Conservation (phyloP, 2,797 vertebrate species). For the Microtus agrestis region DNA sequence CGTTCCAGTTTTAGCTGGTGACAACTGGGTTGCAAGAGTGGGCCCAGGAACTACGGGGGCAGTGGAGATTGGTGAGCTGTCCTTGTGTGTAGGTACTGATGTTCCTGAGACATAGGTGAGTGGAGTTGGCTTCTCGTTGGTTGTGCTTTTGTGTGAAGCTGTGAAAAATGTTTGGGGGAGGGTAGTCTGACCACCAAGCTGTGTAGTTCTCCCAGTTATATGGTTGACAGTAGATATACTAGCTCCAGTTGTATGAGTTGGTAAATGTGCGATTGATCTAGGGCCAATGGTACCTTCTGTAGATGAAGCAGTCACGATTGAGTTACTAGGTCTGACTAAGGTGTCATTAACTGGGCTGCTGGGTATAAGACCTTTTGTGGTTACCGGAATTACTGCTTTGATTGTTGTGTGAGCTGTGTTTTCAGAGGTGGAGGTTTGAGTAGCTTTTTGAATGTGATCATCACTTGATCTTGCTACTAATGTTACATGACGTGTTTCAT, state of each 20-base stretch:
- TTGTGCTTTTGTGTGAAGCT: not conserved
- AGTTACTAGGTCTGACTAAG: not conserved
- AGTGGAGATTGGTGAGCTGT: not conserved
- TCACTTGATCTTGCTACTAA: not conserved
- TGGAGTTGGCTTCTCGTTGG: not conserved
- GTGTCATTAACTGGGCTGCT: not conserved
- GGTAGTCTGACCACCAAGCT: not conserved
- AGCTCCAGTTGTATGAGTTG: not conserved
- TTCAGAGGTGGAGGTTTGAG: not conserved
- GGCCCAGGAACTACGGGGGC: conserved; percentile 29
- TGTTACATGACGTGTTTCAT: not conserved
- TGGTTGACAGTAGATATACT: not conserved
- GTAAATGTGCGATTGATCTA: not conserved
- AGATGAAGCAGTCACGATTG: not conserved
- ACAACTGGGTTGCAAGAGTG: conserved; percentile 70
- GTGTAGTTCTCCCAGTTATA: not conserved
- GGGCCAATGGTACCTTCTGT: not conserved
- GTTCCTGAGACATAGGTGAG: not conserved
- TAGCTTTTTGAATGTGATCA: not conserved
- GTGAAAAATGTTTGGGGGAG: not conserved
- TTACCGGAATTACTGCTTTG: not conserved
- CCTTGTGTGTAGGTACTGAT: not conserved
- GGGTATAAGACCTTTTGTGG: not conserved
- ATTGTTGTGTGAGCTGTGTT: not conserved
- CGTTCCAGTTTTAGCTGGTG: conserved; percentile 79